Percentiles rank a stretch among this genome's conserved stretches.
These are phyloP conservation scores for Quadriops clusia DNA, from an alignment of 2,888 invertebrate species.

Conservation along the genomic window DNA sequence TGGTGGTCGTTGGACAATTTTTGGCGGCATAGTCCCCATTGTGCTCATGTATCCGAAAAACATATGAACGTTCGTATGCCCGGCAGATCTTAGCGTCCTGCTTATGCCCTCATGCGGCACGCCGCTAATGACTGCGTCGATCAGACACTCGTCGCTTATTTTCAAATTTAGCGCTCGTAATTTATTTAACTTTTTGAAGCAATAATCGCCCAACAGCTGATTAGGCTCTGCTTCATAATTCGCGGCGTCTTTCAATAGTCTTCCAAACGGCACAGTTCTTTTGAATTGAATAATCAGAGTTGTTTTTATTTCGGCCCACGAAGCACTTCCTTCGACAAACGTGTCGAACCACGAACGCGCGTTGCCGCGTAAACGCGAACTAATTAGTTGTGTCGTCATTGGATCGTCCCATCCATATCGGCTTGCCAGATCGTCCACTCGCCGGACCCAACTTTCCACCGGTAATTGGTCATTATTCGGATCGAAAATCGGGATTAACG, in stretches of 20 bases:
- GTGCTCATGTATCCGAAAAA: conserved; percentile 11
- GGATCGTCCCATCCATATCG: conserved; percentile 14
- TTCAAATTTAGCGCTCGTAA: conserved; percentile 11
- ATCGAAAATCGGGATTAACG: too few species aligned
- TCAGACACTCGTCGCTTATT: conserved; percentile 14
- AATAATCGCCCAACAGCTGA: conserved; percentile 15
- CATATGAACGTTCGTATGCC: conserved; percentile 5
- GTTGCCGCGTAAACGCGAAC: conserved; percentile 9
- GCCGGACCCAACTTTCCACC: too few species aligned
- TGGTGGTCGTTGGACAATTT: background rate
- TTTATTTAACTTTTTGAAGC: conserved; percentile 16
- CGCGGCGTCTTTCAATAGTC: conserved; percentile 15
- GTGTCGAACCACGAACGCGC: conserved; percentile 14
- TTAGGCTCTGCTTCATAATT: conserved; percentile 14
- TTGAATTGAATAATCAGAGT: conserved; percentile 13
- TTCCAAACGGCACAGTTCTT: conserved; percentile 14
- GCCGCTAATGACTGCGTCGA: conserved; percentile 17
- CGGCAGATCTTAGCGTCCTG: conserved; percentile 11
- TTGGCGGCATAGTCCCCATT: conserved; percentile 9
- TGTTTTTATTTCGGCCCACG: conserved; percentile 12
- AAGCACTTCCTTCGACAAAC: conserved; percentile 4
- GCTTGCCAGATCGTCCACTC: conserved; percentile 10
- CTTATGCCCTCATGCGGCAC: conserved; percentile 14
- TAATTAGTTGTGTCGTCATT: conserved; percentile 8
- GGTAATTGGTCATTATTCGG: too few species aligned